Evolutionary conservation across 1,140 invertebrate species (phyloP).

Genomic region (Lordiphosa clarofinis): DNA sequence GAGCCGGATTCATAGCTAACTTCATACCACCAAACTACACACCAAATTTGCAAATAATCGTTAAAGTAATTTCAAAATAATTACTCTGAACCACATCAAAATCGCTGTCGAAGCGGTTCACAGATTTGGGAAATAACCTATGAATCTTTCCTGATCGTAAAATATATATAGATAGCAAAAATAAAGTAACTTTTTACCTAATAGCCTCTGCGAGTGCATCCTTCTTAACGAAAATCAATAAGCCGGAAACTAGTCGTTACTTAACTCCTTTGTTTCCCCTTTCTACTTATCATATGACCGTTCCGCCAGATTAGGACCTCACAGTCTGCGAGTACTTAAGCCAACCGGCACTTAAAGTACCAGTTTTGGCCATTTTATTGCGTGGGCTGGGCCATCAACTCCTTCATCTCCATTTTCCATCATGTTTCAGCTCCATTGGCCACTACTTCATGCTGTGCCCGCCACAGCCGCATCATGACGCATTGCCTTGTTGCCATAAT

Average conservation of each 20-base stretch:
- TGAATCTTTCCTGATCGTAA: too few relatives aligned
- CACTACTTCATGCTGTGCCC: conserved; percentile 5
- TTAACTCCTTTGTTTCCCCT: conserved; percentile 10
- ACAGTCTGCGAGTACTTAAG: conserved; percentile 16
- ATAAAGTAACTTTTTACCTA: too few relatives aligned
- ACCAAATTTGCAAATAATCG: too few relatives aligned
- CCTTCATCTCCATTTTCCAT: conserved; percentile 10
- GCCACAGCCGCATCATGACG: conserved; percentile 51
- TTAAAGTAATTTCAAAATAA: too few relatives aligned
- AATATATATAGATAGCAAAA: too few relatives aligned
- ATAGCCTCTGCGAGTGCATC: too few relatives aligned
- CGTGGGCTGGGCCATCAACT: conserved; percentile 28
- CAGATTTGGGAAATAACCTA: too few relatives aligned
- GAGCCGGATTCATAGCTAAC: too few relatives aligned
- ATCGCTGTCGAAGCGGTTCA: too few relatives aligned
- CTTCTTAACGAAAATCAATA: background rate
- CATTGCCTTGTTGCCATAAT: conserved; percentile 65
- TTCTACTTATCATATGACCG: background rate
- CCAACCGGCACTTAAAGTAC: conserved; percentile 19
- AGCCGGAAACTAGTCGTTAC: conserved; percentile 1
- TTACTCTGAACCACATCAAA: too few relatives aligned
- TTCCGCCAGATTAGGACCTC: conserved; percentile 23
- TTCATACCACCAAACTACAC: too few relatives aligned
- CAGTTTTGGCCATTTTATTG: conserved; percentile 6
- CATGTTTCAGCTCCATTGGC: conserved; percentile 10